phyloP scores from a whole-genome alignment of 1,140 invertebrate genomes.

The Plectrocnemia conspersa region DNA sequence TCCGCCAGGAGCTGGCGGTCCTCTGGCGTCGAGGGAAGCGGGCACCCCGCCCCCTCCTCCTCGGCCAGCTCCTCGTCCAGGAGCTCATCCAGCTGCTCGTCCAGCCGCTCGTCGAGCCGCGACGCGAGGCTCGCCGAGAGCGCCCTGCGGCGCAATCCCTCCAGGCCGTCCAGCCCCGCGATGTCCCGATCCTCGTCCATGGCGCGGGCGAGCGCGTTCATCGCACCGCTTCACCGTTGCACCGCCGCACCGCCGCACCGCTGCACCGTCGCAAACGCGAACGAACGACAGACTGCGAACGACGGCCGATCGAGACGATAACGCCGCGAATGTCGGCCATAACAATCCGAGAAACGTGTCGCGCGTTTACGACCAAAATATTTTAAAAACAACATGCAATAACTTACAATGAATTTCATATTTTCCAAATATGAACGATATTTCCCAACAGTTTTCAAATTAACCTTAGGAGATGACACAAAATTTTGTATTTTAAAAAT shows the following conservation, averaged over 20 bases:
- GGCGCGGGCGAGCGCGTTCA: too few relatives aligned
- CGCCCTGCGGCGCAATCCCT: constrained; percentile 50
- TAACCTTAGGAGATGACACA: too few relatives aligned
- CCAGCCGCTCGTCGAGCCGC: constrained; percentile 51
- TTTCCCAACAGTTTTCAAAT: too few relatives aligned
- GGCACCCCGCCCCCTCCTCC: constrained; percentile 74
- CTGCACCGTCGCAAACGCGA: background rate
- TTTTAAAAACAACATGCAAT: too few relatives aligned
- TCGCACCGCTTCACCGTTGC: too few relatives aligned
- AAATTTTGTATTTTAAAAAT: too few relatives aligned
- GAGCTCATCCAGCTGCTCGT: constrained; percentile 21
- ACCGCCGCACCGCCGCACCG: too few relatives aligned
- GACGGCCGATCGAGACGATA: background rate
- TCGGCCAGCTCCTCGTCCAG: constrained; percentile 56
- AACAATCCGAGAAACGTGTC: too few relatives aligned
- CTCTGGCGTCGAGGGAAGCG: constrained; percentile 80
- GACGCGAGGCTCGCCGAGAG: constrained; percentile 53
- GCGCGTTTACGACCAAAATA: too few relatives aligned
- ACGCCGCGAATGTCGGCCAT: background rate
- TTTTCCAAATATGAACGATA: too few relatives aligned
- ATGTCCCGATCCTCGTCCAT: too few relatives aligned
- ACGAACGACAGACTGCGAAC: background rate
- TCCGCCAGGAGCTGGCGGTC: constrained; percentile 76
- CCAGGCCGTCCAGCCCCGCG: background rate
- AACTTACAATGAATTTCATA: too few relatives aligned